These are phyloP conservation scores for Bambusicola thoracicus DNA, from an alignment of 2,113 vertebrate genomes.

Conservation along the genomic window DNA sequence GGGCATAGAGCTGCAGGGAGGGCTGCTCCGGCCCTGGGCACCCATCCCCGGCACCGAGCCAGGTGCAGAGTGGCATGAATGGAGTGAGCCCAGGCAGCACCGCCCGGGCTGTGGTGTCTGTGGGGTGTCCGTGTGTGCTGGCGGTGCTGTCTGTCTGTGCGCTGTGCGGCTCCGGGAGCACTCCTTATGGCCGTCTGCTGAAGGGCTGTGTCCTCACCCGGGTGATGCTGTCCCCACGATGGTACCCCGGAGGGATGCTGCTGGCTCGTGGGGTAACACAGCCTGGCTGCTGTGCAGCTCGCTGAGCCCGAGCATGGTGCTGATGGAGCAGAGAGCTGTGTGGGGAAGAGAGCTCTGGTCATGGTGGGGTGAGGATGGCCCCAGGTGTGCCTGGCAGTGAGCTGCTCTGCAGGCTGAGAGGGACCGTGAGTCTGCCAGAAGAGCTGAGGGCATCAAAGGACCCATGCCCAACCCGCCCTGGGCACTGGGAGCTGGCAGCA, in stretches of 20 bases:
- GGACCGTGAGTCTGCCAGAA: background rate
- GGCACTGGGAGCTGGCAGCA: background rate
- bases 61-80: rapidly evolving
- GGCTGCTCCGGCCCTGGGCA: rapidly evolving
- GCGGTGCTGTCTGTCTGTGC: background rate
- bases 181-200: background rate
- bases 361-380: background rate
- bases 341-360: rapidly evolving
- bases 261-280: background rate
- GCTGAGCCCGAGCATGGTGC: background rate
- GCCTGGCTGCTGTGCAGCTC: background rate
- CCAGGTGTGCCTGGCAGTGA: background rate
- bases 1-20: background rate
- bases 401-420: background rate
- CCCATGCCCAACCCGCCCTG: too few species aligned
- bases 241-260: background rate
- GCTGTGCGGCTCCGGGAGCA: background rate
- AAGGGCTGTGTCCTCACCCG: background rate
- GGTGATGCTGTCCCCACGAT: background rate
- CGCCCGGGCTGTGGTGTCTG: background rate
- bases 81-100: background rate
- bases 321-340: background rate
- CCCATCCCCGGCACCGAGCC: background rate
- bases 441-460: background rate
- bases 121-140: background rate